These are phyloP conservation scores for Craniophora ligustri DNA, from an alignment of 2,888 invertebrate species.

Conservation along the genomic window DNA sequence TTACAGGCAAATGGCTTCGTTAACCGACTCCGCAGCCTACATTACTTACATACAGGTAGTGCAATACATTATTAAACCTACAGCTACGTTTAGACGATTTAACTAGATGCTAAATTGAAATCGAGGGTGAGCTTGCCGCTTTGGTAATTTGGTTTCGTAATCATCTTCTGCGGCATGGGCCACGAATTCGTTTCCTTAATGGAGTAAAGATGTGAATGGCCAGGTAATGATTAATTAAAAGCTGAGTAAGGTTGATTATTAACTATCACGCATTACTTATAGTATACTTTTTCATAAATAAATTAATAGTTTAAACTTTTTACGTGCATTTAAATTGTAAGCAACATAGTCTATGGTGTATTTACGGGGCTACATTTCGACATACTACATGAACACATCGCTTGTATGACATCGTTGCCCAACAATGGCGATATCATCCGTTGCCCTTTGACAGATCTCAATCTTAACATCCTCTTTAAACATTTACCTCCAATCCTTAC, in stretches of 20 bases:
- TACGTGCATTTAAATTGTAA: constrained; percentile 1
- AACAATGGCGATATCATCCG: constrained; percentile 5
- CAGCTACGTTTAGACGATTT: background rate
- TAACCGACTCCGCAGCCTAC: constrained; percentile 43
- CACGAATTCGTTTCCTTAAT: too few species aligned
- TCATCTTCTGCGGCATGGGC: too few species aligned
- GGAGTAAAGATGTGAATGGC: too few species aligned
- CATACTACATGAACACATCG: background rate
- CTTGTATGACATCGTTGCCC: background rate
- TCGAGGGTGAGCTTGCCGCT: too few species aligned
- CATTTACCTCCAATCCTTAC: background rate
- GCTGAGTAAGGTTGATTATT: too few species aligned
- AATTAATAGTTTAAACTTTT: background rate
- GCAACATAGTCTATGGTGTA: background rate
- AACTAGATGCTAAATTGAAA: too few species aligned
- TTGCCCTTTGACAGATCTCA: constrained; percentile 11
- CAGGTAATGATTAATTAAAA: too few species aligned
- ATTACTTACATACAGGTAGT: constrained; percentile 15
- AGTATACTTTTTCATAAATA: background rate
- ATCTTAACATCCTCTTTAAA: constrained; percentile 9
- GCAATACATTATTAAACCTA: background rate
- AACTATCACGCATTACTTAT: too few species aligned
- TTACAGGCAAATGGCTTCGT: constrained; percentile 66
- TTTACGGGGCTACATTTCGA: background rate
- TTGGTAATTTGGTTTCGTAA: too few species aligned